phyloP scores from a whole-genome alignment of 2,113 vertebrate genomes.

The Candoia aspera region DNA sequence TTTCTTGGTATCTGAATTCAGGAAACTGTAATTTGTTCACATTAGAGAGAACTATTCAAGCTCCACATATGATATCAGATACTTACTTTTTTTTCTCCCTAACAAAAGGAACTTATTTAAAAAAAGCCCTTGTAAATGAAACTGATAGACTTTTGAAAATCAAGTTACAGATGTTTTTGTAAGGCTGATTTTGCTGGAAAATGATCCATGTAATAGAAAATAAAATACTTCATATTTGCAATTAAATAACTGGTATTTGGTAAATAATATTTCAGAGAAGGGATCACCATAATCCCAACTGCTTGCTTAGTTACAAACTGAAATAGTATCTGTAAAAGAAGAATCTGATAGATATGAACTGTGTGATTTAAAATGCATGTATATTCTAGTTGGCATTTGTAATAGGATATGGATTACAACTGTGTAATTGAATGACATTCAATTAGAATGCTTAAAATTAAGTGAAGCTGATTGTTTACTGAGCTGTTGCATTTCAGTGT shows the following conservation, averaged over 20 bases:
- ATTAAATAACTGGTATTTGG: conserved; percentile 44
- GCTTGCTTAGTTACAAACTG: conserved; percentile 33
- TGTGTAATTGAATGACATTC: conserved; percentile 55
- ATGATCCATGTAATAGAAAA: conserved; percentile 35
- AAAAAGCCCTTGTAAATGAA: neutral
- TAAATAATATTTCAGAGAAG: conserved; percentile 43
- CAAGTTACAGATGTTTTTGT: conserved; percentile 27
- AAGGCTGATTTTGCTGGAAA: conserved; percentile 15
- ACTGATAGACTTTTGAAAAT: conserved; percentile 24
- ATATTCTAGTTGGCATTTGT: conserved; percentile 36
- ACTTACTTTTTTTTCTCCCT: neutral
- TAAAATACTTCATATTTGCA: conserved; percentile 5
- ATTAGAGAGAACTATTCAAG: neutral
- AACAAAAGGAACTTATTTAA: neutral
- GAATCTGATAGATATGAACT: conserved; percentile 35
- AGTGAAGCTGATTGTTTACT: conserved; percentile 50
- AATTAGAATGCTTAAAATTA: conserved; percentile 56
- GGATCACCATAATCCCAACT: conserved; percentile 32
- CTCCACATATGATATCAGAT: neutral
- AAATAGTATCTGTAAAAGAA: conserved; percentile 35
- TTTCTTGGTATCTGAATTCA: neutral
- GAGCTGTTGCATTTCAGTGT: conserved; percentile 46
- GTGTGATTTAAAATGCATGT: conserved; percentile 50
- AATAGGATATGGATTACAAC: conserved; percentile 51
- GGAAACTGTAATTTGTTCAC: neutral